A percentile compares a stretch with the other conserved stretches of the same genome.
phyloP scores from a whole-genome alignment of 2,113 vertebrate genomes.

The Stigmatopora nigra region DNA sequence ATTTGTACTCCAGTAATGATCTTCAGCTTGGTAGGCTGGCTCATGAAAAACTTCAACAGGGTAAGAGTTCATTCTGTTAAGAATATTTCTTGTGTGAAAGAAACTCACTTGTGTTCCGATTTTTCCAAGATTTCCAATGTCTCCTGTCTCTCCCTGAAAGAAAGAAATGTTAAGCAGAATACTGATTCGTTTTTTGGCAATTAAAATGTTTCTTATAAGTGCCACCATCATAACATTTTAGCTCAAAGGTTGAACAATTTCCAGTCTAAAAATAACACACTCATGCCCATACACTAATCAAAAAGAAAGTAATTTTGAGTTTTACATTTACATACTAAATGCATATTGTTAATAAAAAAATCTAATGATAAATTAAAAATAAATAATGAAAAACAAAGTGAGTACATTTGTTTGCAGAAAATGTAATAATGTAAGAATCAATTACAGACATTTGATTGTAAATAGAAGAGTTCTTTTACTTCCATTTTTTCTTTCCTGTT shows the following conservation, averaged over 20 bases:
- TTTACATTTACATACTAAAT: neutral
- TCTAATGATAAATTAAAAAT: neutral
- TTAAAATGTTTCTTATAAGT: conserved; percentile 16
- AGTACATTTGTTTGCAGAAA: too few relatives aligned
- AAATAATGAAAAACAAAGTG: neutral
- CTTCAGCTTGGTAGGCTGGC: conserved; percentile 33
- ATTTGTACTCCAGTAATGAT: conserved; percentile 42
- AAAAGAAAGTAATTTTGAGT: too few relatives aligned
- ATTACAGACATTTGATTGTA: neutral
- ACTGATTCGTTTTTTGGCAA: conserved; percentile 41
- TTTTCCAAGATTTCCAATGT: conserved; percentile 84
- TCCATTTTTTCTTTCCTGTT: too few relatives aligned
- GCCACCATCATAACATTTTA: conserved; percentile 1
- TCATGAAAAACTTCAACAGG: conserved; percentile 20
- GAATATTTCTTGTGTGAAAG: conserved; percentile 6
- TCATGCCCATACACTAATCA: conserved; percentile 4
- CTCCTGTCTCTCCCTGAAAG: conserved; percentile 87
- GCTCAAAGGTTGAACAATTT: conserved; percentile 8
- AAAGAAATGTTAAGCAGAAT: conserved; percentile 41
- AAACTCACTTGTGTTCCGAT: conserved; percentile 82
- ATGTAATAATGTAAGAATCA: neutral
- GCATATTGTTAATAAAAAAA: neutral
- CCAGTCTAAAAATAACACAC: conserved; percentile 13
- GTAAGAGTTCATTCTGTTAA: neutral
- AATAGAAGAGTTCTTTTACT: neutral